Base-by-base conservation (phyloP, 2,888 invertebrate genomes). In the Caenorhabditis macrosperma region DNA sequence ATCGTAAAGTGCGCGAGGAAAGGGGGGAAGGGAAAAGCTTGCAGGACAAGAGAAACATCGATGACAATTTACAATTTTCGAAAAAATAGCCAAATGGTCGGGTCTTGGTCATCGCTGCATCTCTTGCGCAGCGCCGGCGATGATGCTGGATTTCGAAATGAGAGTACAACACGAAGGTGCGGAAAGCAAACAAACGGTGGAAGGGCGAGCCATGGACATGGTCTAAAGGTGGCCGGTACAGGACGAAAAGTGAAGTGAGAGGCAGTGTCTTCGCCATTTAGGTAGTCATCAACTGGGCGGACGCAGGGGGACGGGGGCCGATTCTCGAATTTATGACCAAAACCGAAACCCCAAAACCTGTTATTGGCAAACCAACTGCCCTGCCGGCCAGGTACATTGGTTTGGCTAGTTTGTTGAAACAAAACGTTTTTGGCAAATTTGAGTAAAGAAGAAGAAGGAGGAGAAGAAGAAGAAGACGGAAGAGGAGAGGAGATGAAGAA, bases 121-220 rank as follows among this genome's bases (percentile, higher is more conserved):
- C n/a, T 22, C 33, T 35, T 12, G 35, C 38, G 57, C 35, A 12
- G n/a, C 1, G 24, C 48, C 44, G 26, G 17, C 22, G 50, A 22
- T 64, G 57, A 54, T 64, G 64, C 44, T 64, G 74, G 74, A 74
- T 74, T 74, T 74, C 74, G 74, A 74, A 74, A 74, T 44, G 74
- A 72, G 63, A 72, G 71, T 72, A 72, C 71, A 64, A 69, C 38
- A 54, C 30, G 46, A 52, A 66, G 74, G 74, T 48, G 74, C 59
- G 64, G 64, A 64, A 74, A 64, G 74, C 74, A 74, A 74, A 74
- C 26, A 74, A 52, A 12, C 50, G 57, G 64, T 64, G 57, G 20
- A 74, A 66, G 30, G 60, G 55, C 50, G 59, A 64, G 50, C 71
- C 26, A 55, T 44, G 55, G 46, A 15, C 55, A 22, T 30, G 35